A percentile compares a stretch with the other conserved stretches of the same genome.
phyloP scores from a whole-genome alignment of 1,140 invertebrate species.

The Drosophila pectinifera region DNA sequence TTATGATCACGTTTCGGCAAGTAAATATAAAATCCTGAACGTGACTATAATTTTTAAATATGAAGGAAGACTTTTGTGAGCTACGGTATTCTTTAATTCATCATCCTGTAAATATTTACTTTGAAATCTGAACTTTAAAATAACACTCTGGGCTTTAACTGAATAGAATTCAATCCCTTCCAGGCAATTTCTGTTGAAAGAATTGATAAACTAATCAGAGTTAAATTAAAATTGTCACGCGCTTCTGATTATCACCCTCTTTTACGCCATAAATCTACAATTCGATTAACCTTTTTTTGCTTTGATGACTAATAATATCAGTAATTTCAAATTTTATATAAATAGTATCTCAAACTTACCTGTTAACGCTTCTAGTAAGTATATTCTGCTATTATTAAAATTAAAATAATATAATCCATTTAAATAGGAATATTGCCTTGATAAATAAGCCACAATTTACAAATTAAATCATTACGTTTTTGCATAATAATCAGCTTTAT shows the following conservation, averaged over 20 bases:
- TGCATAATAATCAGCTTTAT: neutral
- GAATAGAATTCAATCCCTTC: too few species aligned
- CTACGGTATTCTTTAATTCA: neutral
- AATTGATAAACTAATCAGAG: neutral
- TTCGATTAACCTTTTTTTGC: slow-evolving; percentile 5
- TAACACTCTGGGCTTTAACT: too few species aligned
- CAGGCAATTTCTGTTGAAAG: neutral
- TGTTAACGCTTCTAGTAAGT: neutral
- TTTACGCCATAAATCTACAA: neutral
- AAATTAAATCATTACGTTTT: neutral
- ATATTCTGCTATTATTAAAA: neutral
- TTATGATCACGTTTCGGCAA: slow-evolving; percentile 16
- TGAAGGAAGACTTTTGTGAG: neutral
- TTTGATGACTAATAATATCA: neutral
- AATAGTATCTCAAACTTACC: neutral
- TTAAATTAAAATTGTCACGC: slow-evolving; percentile 3
- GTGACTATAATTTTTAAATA: slow-evolving; percentile 19
- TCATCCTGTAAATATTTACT: neutral
- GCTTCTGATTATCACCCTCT: neutral
- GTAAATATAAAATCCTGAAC: slow-evolving; percentile 8
- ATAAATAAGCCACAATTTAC: too few species aligned
- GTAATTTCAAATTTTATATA: neutral
- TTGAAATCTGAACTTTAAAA: neutral
- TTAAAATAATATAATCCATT: too few species aligned
- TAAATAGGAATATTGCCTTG: too few species aligned